Percentiles rank a stretch among this genome's conserved stretches.
These are phyloP conservation scores for Bradypodion pumilum DNA, from an alignment of 2,797 vertebrate genomes.

Conservation along the genomic window DNA sequence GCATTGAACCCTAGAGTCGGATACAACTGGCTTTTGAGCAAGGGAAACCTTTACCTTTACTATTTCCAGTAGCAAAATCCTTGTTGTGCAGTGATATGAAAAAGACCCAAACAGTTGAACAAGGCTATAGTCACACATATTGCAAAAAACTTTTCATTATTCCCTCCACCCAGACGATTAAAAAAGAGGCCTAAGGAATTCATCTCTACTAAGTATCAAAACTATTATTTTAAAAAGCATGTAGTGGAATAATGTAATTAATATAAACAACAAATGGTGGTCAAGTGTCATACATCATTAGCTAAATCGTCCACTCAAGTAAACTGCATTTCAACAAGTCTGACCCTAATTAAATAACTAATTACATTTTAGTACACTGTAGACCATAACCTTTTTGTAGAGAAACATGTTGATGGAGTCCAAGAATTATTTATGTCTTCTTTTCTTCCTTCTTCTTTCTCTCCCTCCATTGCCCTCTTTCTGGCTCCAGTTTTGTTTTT, in stretches of 20 bases:
- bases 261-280: constrained; percentile 57
- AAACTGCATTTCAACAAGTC: constrained; percentile 50
- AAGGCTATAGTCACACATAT: not conserved
- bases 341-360: constrained; percentile 65
- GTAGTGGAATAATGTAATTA: constrained; percentile 53
- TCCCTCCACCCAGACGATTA: not conserved
- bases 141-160: not conserved
- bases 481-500: constrained; percentile 2
- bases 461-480: not conserved
- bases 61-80: too few species aligned
- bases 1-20: too few species aligned
- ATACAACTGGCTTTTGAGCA: too few species aligned
- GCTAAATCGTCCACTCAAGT: constrained; percentile 41
- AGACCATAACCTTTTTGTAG: constrained; percentile 15
- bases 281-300: constrained; percentile 52
- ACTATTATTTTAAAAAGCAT: constrained; percentile 28
- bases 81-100: too few species aligned
- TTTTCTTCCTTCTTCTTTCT: not conserved
- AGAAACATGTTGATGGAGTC: constrained; percentile 16
- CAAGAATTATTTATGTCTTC: constrained; percentile 18
- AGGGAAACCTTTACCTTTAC: too few species aligned
- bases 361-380: constrained; percentile 48
- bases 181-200: not conserved
- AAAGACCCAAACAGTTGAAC: not conserved
- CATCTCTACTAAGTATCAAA: constrained; percentile 19